phyloP scores from a whole-genome alignment of 2,797 vertebrate species.

The Eulemur mongoz region DNA sequence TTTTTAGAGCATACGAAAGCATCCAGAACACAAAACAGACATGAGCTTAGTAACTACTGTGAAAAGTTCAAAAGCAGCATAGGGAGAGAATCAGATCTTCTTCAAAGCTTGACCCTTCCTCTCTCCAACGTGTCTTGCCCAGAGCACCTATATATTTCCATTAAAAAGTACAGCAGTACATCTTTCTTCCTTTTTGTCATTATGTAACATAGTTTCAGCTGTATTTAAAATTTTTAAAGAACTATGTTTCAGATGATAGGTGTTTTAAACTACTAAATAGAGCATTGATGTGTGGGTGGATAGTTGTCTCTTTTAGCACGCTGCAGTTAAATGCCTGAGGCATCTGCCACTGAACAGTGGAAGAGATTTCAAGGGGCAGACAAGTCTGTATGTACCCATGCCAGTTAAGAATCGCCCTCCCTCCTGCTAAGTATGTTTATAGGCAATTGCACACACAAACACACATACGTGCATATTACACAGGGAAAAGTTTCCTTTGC shows the following conservation, averaged over 20 bases:
- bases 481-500: neutral
- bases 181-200: neutral
- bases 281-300: slow-evolving; percentile 29
- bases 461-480: neutral
- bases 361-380: slow-evolving; percentile 37
- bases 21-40: neutral
- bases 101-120: slow-evolving; percentile 32
- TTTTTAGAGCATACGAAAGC: slow-evolving; percentile 23
- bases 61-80: neutral
- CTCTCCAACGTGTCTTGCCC: neutral
- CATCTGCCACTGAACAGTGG: neutral
- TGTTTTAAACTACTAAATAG: slow-evolving; percentile 59
- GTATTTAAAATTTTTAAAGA: slow-evolving; percentile 60
- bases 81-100: neutral
- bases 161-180: neutral
- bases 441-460: neutral
- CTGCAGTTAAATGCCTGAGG: slow-evolving; percentile 39
- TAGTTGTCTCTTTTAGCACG: slow-evolving; percentile 50
- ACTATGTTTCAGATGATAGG: slow-evolving; percentile 50
- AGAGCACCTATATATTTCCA: neutral
- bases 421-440: neutral
- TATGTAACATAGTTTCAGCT: slow-evolving; percentile 59
- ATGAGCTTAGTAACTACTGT: neutral
- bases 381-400: neutral
- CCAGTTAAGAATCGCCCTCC: neutral